phyloP scores from a whole-genome alignment of 1,140 invertebrate species.

The Chelonus insularis region DNA sequence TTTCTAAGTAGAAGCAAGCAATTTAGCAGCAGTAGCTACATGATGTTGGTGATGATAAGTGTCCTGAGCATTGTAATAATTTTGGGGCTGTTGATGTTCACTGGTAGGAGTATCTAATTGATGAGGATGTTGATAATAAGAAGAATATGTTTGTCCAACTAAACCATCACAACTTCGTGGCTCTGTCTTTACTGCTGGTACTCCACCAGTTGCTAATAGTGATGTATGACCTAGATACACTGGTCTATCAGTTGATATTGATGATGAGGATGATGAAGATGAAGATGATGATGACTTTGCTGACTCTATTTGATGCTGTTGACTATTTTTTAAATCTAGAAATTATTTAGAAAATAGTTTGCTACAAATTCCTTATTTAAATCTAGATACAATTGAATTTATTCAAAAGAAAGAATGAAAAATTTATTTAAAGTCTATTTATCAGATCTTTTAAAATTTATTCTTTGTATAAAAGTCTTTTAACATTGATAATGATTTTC shows the following conservation, averaged over 20 bases:
- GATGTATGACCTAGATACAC: slow-evolving; percentile 57
- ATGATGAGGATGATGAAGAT: slow-evolving; percentile 37
- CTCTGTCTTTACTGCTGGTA: slow-evolving; percentile 57
- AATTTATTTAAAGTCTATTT: too few species aligned
- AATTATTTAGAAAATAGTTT: too few species aligned
- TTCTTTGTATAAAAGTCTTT: too few species aligned
- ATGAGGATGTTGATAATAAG: slow-evolving; percentile 55
- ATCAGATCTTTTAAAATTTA: too few species aligned
- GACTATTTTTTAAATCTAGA: slow-evolving; percentile 49
- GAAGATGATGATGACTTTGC: slow-evolving; percentile 40
- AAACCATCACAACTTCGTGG: slow-evolving; percentile 56
- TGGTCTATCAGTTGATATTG: slow-evolving; percentile 46
- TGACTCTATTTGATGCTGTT: slow-evolving; percentile 50
- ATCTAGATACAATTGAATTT: too few species aligned
- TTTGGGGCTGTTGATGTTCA: slow-evolving; percentile 54
- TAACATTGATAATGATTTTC: too few species aligned
- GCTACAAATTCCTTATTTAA: too few species aligned
- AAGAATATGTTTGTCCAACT: slow-evolving; percentile 52
- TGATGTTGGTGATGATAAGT: slow-evolving; percentile 79
- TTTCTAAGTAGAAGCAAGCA: slow-evolving; percentile 75
- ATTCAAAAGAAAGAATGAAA: too few species aligned
- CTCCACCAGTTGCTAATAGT: slow-evolving; percentile 45
- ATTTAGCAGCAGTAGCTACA: slow-evolving; percentile 76
- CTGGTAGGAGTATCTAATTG: slow-evolving; percentile 49
- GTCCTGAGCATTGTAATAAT: slow-evolving; percentile 53